phyloP scores from a whole-genome alignment of 2,888 invertebrate genomes.

The Hypsopygia costalis region DNA sequence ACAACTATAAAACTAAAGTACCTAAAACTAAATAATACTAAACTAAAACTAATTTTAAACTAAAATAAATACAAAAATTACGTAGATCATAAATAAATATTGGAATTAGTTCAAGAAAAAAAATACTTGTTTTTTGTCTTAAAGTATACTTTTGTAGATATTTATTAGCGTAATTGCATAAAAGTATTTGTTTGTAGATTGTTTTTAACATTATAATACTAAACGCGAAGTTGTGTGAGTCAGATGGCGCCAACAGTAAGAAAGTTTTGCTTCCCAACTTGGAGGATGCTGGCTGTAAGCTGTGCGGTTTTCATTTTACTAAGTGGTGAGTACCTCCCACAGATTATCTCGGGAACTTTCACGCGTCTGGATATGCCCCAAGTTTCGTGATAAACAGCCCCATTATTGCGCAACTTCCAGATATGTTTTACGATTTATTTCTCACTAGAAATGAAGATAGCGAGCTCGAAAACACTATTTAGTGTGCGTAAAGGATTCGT shows the following conservation, averaged over 20 bases:
- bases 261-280: constrained; percentile 34
- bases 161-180: neutral
- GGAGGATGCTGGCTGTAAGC: constrained; percentile 36
- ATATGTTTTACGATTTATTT: constrained; percentile 18
- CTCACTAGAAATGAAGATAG: neutral
- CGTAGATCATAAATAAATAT: too few species aligned
- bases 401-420: constrained; percentile 16
- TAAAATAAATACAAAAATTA: too few species aligned
- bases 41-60: too few species aligned
- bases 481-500: neutral
- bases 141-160: too few species aligned
- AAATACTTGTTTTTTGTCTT: too few species aligned
- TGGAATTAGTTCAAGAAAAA: too few species aligned
- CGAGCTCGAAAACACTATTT: neutral
- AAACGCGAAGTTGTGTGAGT: constrained; percentile 22
- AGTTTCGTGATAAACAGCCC: constrained; percentile 42
- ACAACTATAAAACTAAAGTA: too few species aligned
- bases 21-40: too few species aligned
- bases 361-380: constrained; percentile 29
- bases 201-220: constrained; percentile 1
- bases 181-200: too few species aligned
- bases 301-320: constrained; percentile 53
- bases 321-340: constrained; percentile 58
- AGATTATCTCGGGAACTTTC: constrained; percentile 41
- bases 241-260: constrained; percentile 40